Evolutionary conservation across 2,113 vertebrate genomes (phyloP).

Genomic region (Chascanopsetta lugubris): DNA sequence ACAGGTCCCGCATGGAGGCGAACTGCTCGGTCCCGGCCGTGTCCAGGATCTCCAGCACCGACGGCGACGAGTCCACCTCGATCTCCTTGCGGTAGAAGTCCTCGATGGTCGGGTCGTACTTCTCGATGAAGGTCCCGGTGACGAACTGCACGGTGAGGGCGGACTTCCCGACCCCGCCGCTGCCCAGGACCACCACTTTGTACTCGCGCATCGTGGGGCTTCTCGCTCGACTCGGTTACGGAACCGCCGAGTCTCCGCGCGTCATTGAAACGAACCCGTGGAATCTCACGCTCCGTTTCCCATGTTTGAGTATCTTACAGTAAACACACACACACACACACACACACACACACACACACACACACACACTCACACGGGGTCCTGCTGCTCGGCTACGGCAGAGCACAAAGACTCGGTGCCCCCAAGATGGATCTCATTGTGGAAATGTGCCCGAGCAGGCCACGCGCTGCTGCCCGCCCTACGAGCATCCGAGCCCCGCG

Average conservation of each 20-base stretch:
- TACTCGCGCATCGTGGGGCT: constrained; percentile 92
- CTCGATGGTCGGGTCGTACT: constrained; percentile 97
- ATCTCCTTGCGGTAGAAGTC: constrained; percentile 98
- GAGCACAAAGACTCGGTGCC: constrained; percentile 81
- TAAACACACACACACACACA: constrained; percentile 24
- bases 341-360: constrained; percentile 6
- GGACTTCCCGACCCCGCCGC: constrained; percentile 95
- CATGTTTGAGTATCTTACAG: constrained; percentile 63
- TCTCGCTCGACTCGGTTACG: constrained; percentile 40
- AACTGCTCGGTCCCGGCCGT: constrained; percentile 96
- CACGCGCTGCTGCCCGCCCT: constrained; percentile 58
- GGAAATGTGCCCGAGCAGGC: constrained; percentile 67
- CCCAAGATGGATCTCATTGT: constrained; percentile 76
- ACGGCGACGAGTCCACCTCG: constrained; percentile 95
- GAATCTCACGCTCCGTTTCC: constrained; percentile 57
- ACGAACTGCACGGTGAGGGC: constrained; percentile 97
- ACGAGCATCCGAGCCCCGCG: constrained; percentile 48
- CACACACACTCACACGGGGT: constrained; percentile 27
- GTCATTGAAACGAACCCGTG: constrained; percentile 65
- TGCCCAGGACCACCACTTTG: constrained; percentile 97
- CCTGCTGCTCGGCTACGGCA: constrained; percentile 65
- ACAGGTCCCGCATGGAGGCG: constrained; percentile 96
- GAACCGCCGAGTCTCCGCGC: constrained; percentile 60
- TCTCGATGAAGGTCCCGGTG: constrained; percentile 95
- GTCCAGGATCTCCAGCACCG: constrained; percentile 95